A percentile compares a stretch with the other conserved stretches of the same genome.
Conservation (phyloP, 2,113 vertebrate species). For the Bos javanicus region DNA sequence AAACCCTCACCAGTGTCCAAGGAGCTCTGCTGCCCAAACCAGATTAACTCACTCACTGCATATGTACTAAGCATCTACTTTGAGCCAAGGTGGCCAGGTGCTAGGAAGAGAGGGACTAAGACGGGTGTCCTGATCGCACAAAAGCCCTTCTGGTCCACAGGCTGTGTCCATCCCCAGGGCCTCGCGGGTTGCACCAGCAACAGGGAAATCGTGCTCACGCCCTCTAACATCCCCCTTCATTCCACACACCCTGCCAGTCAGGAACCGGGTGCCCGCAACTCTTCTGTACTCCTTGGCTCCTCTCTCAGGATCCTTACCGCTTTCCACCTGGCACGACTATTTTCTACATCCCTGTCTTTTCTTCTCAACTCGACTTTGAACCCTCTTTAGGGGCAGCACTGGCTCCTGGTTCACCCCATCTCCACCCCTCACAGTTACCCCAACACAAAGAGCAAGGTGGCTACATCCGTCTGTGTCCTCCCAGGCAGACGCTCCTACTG, state of each 20-base stretch:
- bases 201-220: too few relatives aligned
- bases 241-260: neutral
- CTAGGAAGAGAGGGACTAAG: neutral
- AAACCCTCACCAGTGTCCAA: neutral
- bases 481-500: neutral
- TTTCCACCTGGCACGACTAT: neutral
- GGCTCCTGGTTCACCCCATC: fast-evolving
- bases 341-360: neutral
- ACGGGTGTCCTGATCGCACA: neutral
- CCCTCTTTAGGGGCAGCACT: neutral
- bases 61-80: fast-evolving
- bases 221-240: neutral
- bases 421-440: neutral
- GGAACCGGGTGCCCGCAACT: neutral
- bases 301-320: neutral
- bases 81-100: neutral
- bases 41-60: neutral
- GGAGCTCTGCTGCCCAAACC: neutral
- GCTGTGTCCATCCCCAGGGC: fast-evolving
- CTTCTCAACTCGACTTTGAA: neutral
- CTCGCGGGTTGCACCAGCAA: fast-evolving
- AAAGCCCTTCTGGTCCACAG: too few relatives aligned
- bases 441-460: neutral
- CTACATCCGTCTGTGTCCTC: neutral
- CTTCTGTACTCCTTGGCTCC: neutral